A percentile compares a stretch with the other conserved stretches of the same genome.
phyloP scores from a whole-genome alignment of 2,888 invertebrate species.

The Cerceris ruficornis region DNA sequence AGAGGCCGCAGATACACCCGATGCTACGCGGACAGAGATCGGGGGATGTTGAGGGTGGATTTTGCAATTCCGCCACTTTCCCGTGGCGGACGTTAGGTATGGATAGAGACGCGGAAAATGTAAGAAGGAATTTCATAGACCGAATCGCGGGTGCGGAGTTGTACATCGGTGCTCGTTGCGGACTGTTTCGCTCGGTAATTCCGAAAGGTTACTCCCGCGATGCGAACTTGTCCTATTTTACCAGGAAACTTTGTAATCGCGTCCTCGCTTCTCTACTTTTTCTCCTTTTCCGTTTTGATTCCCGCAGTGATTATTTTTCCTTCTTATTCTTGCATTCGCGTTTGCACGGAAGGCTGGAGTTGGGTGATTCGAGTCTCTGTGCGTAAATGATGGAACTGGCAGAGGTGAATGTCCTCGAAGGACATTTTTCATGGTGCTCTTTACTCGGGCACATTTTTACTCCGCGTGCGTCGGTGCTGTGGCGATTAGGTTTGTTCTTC shows the following conservation, averaged over 20 bases:
- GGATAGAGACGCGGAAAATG: constrained; percentile 9
- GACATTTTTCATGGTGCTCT: not conserved
- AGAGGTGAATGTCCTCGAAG: no score
- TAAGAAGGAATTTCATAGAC: not conserved
- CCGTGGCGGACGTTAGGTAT: constrained; percentile 16
- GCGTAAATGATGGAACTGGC: no score
- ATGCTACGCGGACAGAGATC: constrained; percentile 16
- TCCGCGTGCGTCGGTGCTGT: no score
- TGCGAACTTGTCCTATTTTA: constrained; percentile 46
- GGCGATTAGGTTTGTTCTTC: no score
- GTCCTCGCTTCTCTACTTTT: not conserved
- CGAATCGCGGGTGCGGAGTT: not conserved
- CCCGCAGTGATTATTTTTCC: not conserved
- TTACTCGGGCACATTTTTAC: no score
- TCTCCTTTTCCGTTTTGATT: not conserved
- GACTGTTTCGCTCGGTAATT: constrained; percentile 48
- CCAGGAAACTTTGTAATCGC: constrained; percentile 56
- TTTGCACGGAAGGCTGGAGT: no score
- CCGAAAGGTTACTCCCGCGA: constrained; percentile 38
- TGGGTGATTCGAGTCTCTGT: no score
- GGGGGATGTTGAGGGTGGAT: constrained; percentile 26
- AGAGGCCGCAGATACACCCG: constrained; percentile 27
- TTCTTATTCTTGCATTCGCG: not conserved
- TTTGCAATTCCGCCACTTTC: constrained; percentile 65
- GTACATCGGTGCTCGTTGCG: constrained; percentile 5